phyloP scores from a whole-genome alignment of 2,797 vertebrate genomes.

The Oophaga sylvatica region DNA sequence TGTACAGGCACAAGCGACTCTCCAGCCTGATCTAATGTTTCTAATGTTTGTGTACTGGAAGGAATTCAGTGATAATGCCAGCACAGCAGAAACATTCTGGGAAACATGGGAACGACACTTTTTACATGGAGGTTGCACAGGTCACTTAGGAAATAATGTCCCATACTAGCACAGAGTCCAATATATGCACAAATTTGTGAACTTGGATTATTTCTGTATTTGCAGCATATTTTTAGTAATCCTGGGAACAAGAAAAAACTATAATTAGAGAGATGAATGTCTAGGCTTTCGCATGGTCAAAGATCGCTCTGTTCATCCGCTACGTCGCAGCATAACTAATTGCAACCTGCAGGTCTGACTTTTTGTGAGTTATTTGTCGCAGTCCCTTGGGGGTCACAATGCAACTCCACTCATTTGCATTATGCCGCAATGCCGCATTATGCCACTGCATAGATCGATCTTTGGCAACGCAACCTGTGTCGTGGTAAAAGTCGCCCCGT shows the following conservation, averaged over 20 bases:
- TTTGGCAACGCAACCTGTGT: too few relatives aligned
- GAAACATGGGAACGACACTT: constrained; percentile 16
- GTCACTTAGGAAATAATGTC: not conserved
- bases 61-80: not conserved
- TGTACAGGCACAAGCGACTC: not conserved
- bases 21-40: not conserved
- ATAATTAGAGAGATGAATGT: not conserved
- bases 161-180: not conserved
- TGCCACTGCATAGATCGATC: too few relatives aligned
- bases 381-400: too few relatives aligned
- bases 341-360: too few relatives aligned
- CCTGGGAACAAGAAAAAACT: not conserved
- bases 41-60: not conserved
- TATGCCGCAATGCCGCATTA: too few relatives aligned
- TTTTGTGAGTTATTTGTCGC: too few relatives aligned
- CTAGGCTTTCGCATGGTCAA: too few relatives aligned
- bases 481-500: too few relatives aligned
- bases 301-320: too few relatives aligned
- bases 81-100: not conserved
- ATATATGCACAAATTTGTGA: not conserved
- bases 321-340: too few relatives aligned
- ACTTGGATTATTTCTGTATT: not conserved
- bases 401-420: too few relatives aligned
- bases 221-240: not conserved
- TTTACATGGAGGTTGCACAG: constrained; percentile 1